Conservation (phyloP, 2,888 invertebrate genomes). For the Idaea biselata region DNA sequence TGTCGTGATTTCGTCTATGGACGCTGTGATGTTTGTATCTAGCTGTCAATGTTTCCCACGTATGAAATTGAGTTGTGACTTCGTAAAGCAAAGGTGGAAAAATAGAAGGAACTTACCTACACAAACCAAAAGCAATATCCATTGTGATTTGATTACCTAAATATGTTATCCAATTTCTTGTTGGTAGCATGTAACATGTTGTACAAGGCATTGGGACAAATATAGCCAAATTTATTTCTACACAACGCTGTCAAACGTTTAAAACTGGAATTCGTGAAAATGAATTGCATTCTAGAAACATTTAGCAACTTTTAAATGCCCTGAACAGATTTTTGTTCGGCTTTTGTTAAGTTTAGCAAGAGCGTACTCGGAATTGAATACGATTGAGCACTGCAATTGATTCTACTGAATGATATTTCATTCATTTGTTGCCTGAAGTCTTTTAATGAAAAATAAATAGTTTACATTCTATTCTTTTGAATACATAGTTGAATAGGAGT, state of each 20-base stretch:
- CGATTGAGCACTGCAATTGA: constrained; percentile 44
- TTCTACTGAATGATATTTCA: neutral
- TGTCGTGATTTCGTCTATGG: constrained; percentile 62
- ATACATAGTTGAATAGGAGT: too few relatives aligned
- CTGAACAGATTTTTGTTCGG: constrained; percentile 38
- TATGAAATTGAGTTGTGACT: constrained; percentile 3
- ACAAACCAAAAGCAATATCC: neutral
- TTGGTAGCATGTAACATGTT: too few relatives aligned
- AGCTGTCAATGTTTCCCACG: constrained; percentile 30
- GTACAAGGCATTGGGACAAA: constrained; percentile 33
- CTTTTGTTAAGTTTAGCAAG: constrained; percentile 70
- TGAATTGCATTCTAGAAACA: constrained; percentile 68
- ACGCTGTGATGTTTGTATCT: constrained; percentile 35
- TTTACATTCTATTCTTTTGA: too few relatives aligned
- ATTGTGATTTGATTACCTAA: neutral
- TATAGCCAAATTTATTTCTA: constrained; percentile 27
- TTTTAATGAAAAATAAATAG: constrained; percentile 12
- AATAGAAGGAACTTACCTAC: neutral
- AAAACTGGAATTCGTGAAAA: constrained; percentile 63
- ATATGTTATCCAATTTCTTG: neutral
- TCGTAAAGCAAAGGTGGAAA: neutral
- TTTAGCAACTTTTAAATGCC: constrained; percentile 66
- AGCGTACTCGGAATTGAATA: constrained; percentile 45
- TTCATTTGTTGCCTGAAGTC: neutral
- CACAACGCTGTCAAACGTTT: constrained; percentile 57